Evolutionary conservation across 1,140 invertebrate genomes (phyloP).

Genomic region (Meloidogyne hapla): DNA sequence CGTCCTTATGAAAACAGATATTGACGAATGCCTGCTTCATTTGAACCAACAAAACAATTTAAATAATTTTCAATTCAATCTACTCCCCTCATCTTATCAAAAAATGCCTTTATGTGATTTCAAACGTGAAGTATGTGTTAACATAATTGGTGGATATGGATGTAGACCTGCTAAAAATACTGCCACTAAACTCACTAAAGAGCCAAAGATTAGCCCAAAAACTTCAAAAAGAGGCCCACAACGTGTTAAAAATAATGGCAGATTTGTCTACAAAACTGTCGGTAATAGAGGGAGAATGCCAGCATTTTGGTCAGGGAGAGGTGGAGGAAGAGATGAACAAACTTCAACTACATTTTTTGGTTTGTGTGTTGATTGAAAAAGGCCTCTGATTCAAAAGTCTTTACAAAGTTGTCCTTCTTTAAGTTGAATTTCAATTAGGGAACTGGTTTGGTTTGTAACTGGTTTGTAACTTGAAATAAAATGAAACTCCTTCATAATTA

Average conservation of each 20-base stretch:
- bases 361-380: slow-evolving; percentile 13
- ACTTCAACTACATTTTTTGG: not conserved
- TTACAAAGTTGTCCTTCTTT: too few species aligned
- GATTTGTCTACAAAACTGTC: not conserved
- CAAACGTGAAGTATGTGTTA: slow-evolving; percentile 5
- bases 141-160: slow-evolving; percentile 17
- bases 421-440: too few species aligned
- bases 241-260: not conserved
- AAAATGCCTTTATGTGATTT: slow-evolving; percentile 15
- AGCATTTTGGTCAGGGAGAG: not conserved
- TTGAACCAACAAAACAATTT: not conserved
- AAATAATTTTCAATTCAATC: slow-evolving; percentile 8
- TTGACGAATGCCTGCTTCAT: slow-evolving; percentile 17
- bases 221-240: not conserved
- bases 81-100: not conserved
- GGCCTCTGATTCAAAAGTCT: too few species aligned
- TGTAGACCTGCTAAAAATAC: not conserved
- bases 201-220: not conserved
- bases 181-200: not conserved
- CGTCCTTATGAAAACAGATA: not conserved
- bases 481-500: too few species aligned
- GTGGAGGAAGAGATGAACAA: not conserved
- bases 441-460: too few species aligned
- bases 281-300: not conserved
- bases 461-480: too few species aligned